Percentiles rank a stretch among this genome's conserved stretches.
These are phyloP conservation scores for Protaetia brevitarsis DNA, from an alignment of 1,140 invertebrate species.

Conservation along the genomic window DNA sequence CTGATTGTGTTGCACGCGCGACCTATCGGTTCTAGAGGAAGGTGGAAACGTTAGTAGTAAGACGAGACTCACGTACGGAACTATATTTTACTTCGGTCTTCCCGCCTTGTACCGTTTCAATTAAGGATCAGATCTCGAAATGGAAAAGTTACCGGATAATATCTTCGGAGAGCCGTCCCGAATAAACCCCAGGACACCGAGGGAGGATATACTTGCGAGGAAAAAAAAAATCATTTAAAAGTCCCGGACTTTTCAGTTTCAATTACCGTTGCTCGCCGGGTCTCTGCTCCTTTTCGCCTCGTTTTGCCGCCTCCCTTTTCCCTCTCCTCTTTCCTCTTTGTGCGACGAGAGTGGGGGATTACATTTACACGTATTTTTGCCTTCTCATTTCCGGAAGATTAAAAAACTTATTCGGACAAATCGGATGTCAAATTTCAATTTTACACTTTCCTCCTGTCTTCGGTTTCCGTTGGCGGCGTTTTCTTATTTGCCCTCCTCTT, in stretches of 20 bases:
- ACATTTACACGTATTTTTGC: conserved; percentile 8
- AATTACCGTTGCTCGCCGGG: background rate
- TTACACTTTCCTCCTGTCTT: background rate
- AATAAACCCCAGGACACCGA: conserved; percentile 5
- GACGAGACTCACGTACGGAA: conserved; percentile 2
- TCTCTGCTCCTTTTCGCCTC: background rate
- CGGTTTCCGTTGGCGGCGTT: background rate
- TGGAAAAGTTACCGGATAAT: conserved; percentile 16
- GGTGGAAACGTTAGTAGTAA: background rate
- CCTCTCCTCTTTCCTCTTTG: background rate
- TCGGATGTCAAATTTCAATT: conserved; percentile 16
- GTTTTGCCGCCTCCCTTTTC: background rate
- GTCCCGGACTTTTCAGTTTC: conserved; percentile 19
- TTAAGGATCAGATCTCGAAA: conserved; percentile 21
- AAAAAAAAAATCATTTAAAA: conserved; percentile 17
- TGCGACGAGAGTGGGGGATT: background rate
- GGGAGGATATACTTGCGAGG: background rate
- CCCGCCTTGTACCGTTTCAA: conserved; percentile 13
- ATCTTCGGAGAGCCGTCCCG: conserved; percentile 12
- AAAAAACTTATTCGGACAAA: conserved; percentile 9
- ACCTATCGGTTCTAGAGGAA: no score
- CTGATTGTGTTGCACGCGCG: background rate
- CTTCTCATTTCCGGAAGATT: background rate
- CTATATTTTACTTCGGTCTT: conserved; percentile 7
- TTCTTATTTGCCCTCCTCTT: background rate